Evolutionary conservation across 1,140 invertebrate species (phyloP).

Genomic region (Neodiprion pinetum): DNA sequence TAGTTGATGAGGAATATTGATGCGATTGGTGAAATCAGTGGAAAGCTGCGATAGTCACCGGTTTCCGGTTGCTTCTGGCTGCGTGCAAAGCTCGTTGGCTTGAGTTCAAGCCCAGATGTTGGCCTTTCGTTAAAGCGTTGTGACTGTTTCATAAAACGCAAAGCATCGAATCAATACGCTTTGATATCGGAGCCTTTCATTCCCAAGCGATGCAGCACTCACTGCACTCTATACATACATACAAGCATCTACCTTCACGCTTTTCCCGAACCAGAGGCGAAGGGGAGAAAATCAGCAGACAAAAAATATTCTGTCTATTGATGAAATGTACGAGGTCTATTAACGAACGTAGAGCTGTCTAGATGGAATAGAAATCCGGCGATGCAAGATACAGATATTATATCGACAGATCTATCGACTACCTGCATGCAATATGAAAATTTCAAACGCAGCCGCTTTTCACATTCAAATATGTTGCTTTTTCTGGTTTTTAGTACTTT

Average conservation of each 20-base stretch:
- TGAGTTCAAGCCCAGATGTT: not conserved
- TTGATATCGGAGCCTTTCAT: not conserved
- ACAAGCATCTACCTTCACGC: not conserved
- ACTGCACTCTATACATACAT: not conserved
- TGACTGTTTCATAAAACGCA: not conserved
- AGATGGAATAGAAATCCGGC: not conserved
- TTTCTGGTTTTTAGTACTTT: too few species aligned
- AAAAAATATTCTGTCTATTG: not conserved
- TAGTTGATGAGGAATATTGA: too few species aligned
- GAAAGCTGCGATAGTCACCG: too few species aligned
- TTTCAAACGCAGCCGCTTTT: too few species aligned
- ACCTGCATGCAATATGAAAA: not conserved
- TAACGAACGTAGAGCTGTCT: not conserved
- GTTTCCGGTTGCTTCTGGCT: too few species aligned
- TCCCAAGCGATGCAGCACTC: not conserved
- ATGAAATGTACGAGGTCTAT: not conserved
- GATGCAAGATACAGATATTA: not conserved
- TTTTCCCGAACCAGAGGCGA: too few species aligned
- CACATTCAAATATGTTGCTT: too few species aligned
- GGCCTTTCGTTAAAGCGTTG: not conserved
- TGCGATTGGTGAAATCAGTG: too few species aligned
- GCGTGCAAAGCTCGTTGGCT: too few species aligned
- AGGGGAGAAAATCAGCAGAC: not conserved
- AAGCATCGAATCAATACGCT: not conserved
- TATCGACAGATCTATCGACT: not conserved